A percentile compares a stretch with the other conserved stretches of the same genome.
Conservation (phyloP, 2,797 vertebrate genomes). For the Galagoides demidoff region DNA sequence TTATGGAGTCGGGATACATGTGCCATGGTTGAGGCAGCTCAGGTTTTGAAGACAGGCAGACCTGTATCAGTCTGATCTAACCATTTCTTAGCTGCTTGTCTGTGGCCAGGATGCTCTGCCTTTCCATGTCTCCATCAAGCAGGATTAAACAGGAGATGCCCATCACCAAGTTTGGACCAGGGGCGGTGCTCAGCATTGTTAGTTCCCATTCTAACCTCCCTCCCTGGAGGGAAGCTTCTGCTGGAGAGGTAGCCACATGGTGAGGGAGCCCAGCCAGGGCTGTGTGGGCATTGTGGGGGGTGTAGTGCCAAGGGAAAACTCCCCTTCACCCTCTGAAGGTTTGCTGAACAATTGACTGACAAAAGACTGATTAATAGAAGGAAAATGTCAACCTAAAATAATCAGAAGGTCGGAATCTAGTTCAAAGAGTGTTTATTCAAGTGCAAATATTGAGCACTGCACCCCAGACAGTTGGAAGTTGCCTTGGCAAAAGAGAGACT, state of each 20-base stretch:
- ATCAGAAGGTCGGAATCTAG: too few relatives aligned
- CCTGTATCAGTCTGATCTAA: neutral
- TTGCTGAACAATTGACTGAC: neutral
- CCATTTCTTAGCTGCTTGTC: neutral
- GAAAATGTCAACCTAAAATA: neutral
- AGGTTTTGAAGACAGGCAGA: neutral
- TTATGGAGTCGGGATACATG: neutral
- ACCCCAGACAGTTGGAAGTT: too few relatives aligned
- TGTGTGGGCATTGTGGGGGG: too few relatives aligned
- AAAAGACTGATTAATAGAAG: neutral
- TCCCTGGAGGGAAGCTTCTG: neutral
- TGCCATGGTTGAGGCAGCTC: neutral
- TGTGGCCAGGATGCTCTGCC: neutral
- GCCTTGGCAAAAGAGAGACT: too few relatives aligned
- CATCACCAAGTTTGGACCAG: neutral
- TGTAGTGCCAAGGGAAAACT: neutral
- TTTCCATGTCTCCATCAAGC: neutral
- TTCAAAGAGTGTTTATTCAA: too few relatives aligned
- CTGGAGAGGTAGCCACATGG: rapidly evolving
- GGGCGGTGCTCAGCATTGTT: neutral
- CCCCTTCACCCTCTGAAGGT: neutral
- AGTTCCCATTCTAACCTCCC: neutral
- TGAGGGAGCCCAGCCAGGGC: neutral
- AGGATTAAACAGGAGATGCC: neutral
- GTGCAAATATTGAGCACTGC: too few relatives aligned